Conservation (phyloP, 2,888 invertebrate species). For the Andricus quercusramuli region DNA sequence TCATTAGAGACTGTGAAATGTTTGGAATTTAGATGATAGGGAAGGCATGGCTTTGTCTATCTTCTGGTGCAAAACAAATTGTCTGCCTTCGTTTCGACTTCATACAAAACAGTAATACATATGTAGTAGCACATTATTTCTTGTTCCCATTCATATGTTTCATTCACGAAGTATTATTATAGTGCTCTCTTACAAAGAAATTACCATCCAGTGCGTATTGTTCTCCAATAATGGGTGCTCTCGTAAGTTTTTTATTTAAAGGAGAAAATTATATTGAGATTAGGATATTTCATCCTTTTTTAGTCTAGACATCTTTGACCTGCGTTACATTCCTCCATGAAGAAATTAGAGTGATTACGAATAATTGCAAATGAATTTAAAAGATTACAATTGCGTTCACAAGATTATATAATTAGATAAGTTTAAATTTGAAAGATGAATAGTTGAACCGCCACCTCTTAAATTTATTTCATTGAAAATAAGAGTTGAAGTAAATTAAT, state of each 20-base stretch:
- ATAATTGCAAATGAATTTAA: background rate
- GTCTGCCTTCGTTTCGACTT: background rate
- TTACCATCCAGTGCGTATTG: conserved; percentile 21
- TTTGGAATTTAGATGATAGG: background rate
- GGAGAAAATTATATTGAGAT: conserved; percentile 3
- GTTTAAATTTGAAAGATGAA: too few species aligned
- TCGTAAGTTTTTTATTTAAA: conserved; percentile 10
- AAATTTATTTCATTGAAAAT: too few species aligned
- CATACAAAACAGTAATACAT: conserved; percentile 15
- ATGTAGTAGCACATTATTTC: conserved; percentile 9
- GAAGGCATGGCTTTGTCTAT: background rate
- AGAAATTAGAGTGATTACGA: background rate
- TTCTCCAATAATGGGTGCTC: conserved; percentile 25
- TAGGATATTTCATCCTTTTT: conserved; percentile 9
- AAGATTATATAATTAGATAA: too few species aligned
- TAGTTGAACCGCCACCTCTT: too few species aligned
- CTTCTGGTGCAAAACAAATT: background rate
- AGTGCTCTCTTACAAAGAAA: conserved; percentile 16
- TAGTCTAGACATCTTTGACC: conserved; percentile 1
- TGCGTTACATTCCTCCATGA: conserved; percentile 7
- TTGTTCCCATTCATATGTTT: conserved; percentile 13
- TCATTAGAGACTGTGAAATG: background rate
- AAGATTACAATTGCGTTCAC: background rate
- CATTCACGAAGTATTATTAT: conserved; percentile 34
- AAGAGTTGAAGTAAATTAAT: too few species aligned